Percentiles rank a stretch among this genome's conserved stretches.
Conservation (phyloP, 2,797 vertebrate species). For the Arremon brunneinucha region DNA sequence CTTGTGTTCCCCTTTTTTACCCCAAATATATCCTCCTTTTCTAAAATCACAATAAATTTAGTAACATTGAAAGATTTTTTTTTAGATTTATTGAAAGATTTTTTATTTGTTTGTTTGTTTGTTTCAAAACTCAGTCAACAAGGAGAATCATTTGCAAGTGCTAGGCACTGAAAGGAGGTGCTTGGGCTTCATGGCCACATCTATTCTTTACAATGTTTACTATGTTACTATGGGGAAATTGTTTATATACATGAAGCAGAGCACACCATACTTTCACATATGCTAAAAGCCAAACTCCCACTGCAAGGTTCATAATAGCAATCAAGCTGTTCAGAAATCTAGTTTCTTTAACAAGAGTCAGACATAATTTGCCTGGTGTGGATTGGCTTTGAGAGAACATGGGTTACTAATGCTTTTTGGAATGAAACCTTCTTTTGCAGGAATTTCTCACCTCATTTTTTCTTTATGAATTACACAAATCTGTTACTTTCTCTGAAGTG, state of each 20-base stretch:
- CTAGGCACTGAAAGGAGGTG: background rate
- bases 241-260: background rate
- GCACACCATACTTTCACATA: background rate
- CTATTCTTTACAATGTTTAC: background rate
- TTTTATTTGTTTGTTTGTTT: background rate
- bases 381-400: background rate
- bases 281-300: background rate
- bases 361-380: background rate
- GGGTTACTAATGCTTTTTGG: background rate
- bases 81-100: background rate
- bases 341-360: background rate
- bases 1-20: background rate
- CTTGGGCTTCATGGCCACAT: background rate
- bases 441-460: background rate
- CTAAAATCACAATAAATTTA: background rate
- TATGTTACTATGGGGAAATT: background rate
- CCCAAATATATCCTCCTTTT: background rate
- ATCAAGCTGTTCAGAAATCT: background rate
- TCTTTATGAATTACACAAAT: background rate
- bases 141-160: background rate
- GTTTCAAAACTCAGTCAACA: background rate
- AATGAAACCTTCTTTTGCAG: background rate
- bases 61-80: background rate
- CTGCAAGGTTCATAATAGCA: background rate
- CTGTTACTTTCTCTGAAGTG: background rate